phyloP scores from a whole-genome alignment of 2,113 vertebrate species.

The Forbesichthys papilliferus region DNA sequence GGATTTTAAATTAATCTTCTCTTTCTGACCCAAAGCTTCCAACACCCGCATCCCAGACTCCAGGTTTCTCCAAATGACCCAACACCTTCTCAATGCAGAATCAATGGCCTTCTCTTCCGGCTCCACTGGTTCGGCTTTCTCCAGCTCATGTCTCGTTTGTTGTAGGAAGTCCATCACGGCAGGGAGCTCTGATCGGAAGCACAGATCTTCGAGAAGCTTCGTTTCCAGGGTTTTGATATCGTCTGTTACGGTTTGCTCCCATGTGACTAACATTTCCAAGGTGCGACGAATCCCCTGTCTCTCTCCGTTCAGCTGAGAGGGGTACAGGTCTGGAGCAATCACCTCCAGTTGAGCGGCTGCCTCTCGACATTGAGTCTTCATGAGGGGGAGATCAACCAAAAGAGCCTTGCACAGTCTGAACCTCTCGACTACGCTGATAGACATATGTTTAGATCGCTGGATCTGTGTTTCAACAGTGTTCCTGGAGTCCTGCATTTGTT shows the following conservation, averaged over 20 bases:
- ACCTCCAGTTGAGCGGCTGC: constrained; percentile 73
- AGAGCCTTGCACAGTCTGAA: constrained; percentile 73
- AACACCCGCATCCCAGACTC: constrained; percentile 73
- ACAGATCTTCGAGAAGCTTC: constrained; percentile 50
- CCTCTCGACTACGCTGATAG: constrained; percentile 47
- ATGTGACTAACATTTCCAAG: constrained; percentile 65
- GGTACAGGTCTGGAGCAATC: constrained; percentile 68
- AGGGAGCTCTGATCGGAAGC: constrained; percentile 62
- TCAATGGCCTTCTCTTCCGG: constrained; percentile 74
- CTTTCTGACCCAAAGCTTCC: constrained; percentile 57
- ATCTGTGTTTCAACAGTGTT: constrained; percentile 70
- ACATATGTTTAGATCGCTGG: constrained; percentile 46
- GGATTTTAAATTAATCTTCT: constrained; percentile 42
- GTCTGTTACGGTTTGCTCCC: constrained; percentile 68
- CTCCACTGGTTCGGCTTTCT: constrained; percentile 63
- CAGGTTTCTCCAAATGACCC: constrained; percentile 77
- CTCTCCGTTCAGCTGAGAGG: constrained; percentile 74
- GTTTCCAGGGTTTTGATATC: constrained; percentile 67
- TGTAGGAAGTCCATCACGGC: constrained; percentile 68
- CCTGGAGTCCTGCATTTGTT: constrained; percentile 70
- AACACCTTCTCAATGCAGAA: constrained; percentile 69
- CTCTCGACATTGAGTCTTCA: constrained; percentile 74
- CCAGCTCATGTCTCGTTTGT: constrained; percentile 68
- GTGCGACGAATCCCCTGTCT: constrained; percentile 66
- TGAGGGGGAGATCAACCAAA: constrained; percentile 74